These are phyloP conservation scores for Calliopum simillimum DNA, from an alignment of 2,888 invertebrate species.

Conservation along the genomic window DNA sequence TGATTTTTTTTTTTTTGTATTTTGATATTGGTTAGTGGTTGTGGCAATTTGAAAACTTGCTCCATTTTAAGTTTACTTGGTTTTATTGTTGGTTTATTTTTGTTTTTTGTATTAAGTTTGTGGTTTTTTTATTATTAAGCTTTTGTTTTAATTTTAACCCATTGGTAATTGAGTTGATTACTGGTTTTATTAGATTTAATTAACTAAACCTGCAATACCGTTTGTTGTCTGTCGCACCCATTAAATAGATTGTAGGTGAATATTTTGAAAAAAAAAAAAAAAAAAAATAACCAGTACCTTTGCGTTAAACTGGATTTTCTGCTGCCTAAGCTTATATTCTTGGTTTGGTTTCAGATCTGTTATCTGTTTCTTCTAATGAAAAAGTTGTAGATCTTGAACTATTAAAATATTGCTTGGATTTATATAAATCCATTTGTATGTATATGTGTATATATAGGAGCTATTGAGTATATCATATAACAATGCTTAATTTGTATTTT, in stretches of 20 bases:
- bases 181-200: constrained; percentile 16
- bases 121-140: background rate
- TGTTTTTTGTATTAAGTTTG: background rate
- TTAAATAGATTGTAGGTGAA: constrained; percentile 1
- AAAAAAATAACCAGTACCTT: too few relatives aligned
- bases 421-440: too few relatives aligned
- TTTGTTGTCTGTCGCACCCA: constrained; percentile 19
- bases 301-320: constrained; percentile 31
- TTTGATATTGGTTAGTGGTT: background rate
- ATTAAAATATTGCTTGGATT: constrained; percentile 31
- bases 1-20: too few relatives aligned
- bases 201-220: constrained; percentile 23
- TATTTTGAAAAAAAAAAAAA: too few relatives aligned
- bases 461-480: too few relatives aligned
- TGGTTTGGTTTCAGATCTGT: constrained; percentile 9
- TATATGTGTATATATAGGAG: too few relatives aligned
- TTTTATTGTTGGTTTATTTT: background rate
- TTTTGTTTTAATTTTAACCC: background rate
- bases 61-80: constrained; percentile 31
- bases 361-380: constrained; percentile 15
- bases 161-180: constrained; percentile 19
- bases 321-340: constrained; percentile 33
- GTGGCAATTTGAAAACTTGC: constrained; percentile 23
- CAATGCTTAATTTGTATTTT: too few relatives aligned
- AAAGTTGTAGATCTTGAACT: constrained; percentile 54